phyloP scores from a whole-genome alignment of 64 coral and sea anemone genomes.

The Anthopleura sola region DNA sequence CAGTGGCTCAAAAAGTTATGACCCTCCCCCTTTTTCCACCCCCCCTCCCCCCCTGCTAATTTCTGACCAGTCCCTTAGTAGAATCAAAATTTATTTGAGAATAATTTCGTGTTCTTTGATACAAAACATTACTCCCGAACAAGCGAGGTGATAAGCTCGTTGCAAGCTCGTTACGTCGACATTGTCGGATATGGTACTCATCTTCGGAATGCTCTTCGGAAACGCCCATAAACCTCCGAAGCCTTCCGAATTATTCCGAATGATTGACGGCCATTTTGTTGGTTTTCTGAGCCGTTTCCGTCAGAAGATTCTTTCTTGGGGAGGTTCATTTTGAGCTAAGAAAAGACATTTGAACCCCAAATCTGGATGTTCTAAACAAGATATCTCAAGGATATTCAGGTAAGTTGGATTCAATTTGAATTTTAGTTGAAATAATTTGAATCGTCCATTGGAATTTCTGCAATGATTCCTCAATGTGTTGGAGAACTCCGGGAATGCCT shows the following conservation, averaged over 20 bases:
- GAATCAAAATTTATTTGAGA: no score
- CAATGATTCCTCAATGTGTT: not conserved
- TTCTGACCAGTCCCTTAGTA: no score
- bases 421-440: not conserved
- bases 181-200: conserved; percentile 10
- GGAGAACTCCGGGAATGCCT: conserved; percentile 3
- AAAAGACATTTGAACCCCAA: not conserved
- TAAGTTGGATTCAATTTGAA: not conserved
- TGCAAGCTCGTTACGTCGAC: not conserved
- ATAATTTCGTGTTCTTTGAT: no score
- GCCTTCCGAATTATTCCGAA: conserved; percentile 18
- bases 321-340: not conserved
- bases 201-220: conserved; percentile 13
- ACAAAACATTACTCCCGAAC: no score
- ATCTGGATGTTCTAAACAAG: conserved; percentile 10
- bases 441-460: not conserved
- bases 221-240: not conserved
- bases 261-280: conserved; percentile 23
- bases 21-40: no score
- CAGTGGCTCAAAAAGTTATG: no score
- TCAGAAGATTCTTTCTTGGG: conserved; percentile 10
- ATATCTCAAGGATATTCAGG: not conserved
- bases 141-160: not conserved
- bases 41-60: no score
- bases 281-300: conserved; percentile 12